Percentiles rank a stretch among this genome's conserved stretches.
These are phyloP conservation scores for Lingula anatina DNA, from an alignment of 2,888 invertebrate species.

Conservation along the genomic window DNA sequence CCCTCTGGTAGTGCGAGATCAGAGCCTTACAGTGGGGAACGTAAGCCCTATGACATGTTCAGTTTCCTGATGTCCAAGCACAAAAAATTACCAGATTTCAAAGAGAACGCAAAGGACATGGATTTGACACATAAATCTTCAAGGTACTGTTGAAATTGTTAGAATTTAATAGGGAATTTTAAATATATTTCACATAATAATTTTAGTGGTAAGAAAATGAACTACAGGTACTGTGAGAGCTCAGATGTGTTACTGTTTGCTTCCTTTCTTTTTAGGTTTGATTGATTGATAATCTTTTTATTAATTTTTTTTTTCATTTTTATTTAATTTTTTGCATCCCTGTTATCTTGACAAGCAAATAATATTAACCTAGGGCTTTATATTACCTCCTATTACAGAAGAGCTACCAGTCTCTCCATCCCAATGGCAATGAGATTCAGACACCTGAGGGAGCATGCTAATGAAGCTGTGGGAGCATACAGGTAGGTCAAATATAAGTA, in stretches of 20 bases:
- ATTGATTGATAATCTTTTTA: no score
- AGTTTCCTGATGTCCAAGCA: slow-evolving; percentile 91
- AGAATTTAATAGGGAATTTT: no score
- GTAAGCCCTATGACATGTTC: slow-evolving; percentile 74
- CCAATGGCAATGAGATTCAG: slow-evolving; percentile 94
- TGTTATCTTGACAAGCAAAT: no score
- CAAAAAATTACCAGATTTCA: slow-evolving; percentile 55
- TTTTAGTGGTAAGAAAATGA: no score
- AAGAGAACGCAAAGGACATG: slow-evolving; percentile 25
- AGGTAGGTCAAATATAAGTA: no score
- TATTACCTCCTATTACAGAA: slow-evolving; percentile 45
- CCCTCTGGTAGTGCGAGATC: slow-evolving; percentile 75
- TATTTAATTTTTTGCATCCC: neutral
- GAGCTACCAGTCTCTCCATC: slow-evolving; percentile 75
- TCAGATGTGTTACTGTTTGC: no score
- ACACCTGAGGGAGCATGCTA: slow-evolving; percentile 82
- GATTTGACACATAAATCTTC: slow-evolving; percentile 48
- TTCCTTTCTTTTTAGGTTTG: no score
- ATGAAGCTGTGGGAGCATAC: slow-evolving; percentile 87
- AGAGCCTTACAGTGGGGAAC: slow-evolving; percentile 65
- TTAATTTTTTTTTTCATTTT: neutral
- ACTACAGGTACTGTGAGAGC: no score
- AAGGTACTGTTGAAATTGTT: no score
- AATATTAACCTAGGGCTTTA: no score
- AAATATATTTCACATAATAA: no score